These are phyloP conservation scores for Actinia equina DNA, from an alignment of 64 coral and sea anemone genomes.

Conservation along the genomic window DNA sequence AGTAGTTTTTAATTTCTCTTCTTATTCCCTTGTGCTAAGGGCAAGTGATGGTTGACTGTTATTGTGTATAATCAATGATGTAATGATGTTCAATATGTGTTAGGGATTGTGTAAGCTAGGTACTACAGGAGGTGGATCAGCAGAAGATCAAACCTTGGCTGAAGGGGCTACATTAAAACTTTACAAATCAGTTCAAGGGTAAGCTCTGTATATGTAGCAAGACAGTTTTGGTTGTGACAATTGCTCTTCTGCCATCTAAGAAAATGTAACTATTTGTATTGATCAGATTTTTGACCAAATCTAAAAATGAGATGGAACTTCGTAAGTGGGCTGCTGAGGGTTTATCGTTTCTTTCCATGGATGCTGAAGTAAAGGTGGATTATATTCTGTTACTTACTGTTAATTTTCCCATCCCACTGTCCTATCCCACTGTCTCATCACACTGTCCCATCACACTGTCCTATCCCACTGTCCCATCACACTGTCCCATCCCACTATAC, in stretches of 20 bases:
- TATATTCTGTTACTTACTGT: neutral
- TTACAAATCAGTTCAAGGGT: slow-evolving; percentile 72
- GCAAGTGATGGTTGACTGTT: neutral
- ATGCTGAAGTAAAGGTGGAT: slow-evolving; percentile 93
- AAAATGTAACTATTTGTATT: neutral
- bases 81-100: neutral
- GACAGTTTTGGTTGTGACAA: neutral
- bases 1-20: too few relatives aligned
- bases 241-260: neutral
- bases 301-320: slow-evolving; percentile 85
- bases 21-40: too few relatives aligned
- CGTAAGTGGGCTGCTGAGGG: slow-evolving; percentile 94
- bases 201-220: neutral
- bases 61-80: neutral
- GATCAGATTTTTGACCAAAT: slow-evolving; percentile 71
- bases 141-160: slow-evolving; percentile 56
- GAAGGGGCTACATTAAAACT: slow-evolving; percentile 70
- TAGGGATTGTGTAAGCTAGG: slow-evolving; percentile 76
- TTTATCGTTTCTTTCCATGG: slow-evolving; percentile 85
- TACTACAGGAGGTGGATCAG: slow-evolving; percentile 59
- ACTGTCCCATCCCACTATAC: neutral
- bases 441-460: neutral
- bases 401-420: too few relatives aligned
- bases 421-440: too few relatives aligned
- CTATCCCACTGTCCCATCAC: too few relatives aligned